Evolutionary conservation across 2,797 vertebrate genomes (phyloP), one percentile per base, ranked within the genome.

Genomic region (Menidia menidia): DNA sequence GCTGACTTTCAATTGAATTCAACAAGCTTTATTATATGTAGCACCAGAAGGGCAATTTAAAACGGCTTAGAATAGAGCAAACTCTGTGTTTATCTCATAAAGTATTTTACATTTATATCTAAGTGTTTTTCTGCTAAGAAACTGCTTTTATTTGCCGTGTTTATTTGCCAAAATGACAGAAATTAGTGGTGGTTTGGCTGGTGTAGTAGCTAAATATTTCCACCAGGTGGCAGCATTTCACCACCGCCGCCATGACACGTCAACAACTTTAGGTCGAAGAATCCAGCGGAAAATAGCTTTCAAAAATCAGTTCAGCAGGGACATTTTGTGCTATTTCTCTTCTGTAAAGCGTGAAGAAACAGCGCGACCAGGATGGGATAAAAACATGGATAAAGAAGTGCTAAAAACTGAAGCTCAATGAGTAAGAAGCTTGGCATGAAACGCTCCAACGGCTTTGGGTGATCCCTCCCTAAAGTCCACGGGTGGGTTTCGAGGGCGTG

Each of bases 401-500:
- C 9, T 18, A 48, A 48, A 19, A 48, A 19, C 19, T 0, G 19
- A 2, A 2, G 5, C 2, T 30, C 15, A 58, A 4, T 3, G 30
- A 43, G 39, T 6, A 13, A n/a, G 4, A 14, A 14, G 18, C 42
- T 58, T 42, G 1, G 3, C 18, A 0, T 13, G 10, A 30, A 11
- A 18, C 16, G 19, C 43, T 9, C 35, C 12, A 11, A 51, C 30
- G 66, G 68, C 9, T 44, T 16, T 39, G 0, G n/a, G 39, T 9
- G 13, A 44, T 25, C 13, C 47, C 13, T n/a, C 8, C 48, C 7
- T 50, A 6, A 31, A 53, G 15, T 1, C 55, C 8, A 39, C 5
- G 43, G 60, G 76, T 19, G 73, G 35, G 14, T 41, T 39, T 60
- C 71, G 42, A 59, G 71, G 85, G 88, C 71, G 82, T 82, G 78